Conservation (phyloP, 2,113 vertebrate genomes). For the Ochotona curzoniae region DNA sequence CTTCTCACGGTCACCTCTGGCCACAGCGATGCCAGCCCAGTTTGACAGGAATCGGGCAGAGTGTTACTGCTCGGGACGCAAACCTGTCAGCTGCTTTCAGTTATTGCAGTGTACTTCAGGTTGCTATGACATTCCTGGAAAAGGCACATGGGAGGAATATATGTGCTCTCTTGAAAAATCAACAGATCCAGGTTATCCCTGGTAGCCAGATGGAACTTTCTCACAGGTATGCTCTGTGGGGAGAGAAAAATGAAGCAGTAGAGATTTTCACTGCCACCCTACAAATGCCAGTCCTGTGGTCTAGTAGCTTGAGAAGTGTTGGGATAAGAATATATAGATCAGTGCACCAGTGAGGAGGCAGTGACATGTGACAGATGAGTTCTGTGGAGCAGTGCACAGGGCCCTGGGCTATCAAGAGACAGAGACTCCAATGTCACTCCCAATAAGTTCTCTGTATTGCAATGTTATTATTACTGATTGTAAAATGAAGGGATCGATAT, state of each 20-base stretch:
- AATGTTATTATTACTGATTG: not conserved
- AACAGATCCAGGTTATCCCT: conserved; percentile 4
- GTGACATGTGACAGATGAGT: not conserved
- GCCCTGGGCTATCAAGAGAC: not conserved
- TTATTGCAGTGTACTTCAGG: not conserved
- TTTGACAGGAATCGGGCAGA: conserved; percentile 9
- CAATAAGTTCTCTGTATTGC: not conserved
- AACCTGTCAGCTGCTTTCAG: conserved; percentile 1
- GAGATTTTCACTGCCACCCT: not conserved
- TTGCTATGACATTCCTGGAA: not conserved
- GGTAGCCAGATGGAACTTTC: not conserved
- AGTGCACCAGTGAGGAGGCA: not conserved
- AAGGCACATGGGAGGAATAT: not conserved
- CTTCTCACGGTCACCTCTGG: not conserved
- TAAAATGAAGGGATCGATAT: not conserved
- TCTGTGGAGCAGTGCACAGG: not conserved
- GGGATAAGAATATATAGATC: not conserved
- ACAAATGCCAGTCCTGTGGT: not conserved
- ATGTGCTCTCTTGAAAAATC: conserved; percentile 21
- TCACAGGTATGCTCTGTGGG: not conserved
- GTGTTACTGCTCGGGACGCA: not conserved
- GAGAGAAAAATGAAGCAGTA: not conserved
- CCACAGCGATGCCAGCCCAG: not conserved
- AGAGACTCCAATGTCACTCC: not conserved
- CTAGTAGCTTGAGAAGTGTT: not conserved